phyloP scores from a whole-genome alignment of 2,797 vertebrate genomes.

The Tragelaphus oryx region DNA sequence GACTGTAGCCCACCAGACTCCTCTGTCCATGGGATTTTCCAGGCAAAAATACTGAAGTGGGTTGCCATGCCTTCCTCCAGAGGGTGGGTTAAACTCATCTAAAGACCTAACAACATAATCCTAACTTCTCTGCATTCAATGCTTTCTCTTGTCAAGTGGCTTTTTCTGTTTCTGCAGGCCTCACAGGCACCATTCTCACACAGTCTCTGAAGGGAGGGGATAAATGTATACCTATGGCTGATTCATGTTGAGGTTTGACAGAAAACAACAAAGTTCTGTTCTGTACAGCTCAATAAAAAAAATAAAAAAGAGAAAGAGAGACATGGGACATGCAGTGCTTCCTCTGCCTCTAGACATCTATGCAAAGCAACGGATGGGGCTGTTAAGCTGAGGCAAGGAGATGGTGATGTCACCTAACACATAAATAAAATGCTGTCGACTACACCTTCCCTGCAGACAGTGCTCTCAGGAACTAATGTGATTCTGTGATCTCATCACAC shows the following conservation, averaged over 20 bases:
- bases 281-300: not conserved
- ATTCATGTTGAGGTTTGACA: not conserved
- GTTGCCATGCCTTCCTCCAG: not conserved
- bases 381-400: not conserved
- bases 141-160: not conserved
- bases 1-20: not conserved
- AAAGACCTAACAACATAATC: not conserved
- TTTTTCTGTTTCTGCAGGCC: not conserved
- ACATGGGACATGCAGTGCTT: fast-evolving
- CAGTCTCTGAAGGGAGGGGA: not conserved
- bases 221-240: not conserved
- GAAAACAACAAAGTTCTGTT: not conserved
- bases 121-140: not conserved
- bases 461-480: not conserved
- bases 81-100: not conserved
- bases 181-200: not conserved
- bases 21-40: not conserved
- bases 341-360: not conserved
- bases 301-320: not conserved
- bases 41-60: not conserved
- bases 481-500: not conserved
- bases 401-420: not conserved
- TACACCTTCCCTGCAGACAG: not conserved
- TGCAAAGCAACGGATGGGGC: not conserved
- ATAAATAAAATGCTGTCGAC: not conserved